phyloP scores from a whole-genome alignment of 2,113 vertebrate species.

The Cercocebus atys region DNA sequence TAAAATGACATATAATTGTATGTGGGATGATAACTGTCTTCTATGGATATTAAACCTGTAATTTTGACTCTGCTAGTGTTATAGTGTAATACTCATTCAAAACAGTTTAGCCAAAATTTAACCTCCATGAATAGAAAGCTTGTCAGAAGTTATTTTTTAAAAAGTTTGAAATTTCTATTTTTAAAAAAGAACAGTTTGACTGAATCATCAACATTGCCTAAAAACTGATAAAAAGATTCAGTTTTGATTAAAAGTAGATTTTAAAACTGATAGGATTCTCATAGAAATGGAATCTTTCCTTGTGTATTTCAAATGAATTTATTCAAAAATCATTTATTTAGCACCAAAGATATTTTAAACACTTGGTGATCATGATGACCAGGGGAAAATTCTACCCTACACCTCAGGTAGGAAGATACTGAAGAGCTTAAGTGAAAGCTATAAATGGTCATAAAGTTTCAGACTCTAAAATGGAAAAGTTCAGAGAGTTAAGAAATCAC shows the following conservation, averaged over 20 bases:
- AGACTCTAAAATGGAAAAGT: slow-evolving; percentile 34
- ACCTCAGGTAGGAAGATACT: neutral
- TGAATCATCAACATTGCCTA: neutral
- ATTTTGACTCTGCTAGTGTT: neutral
- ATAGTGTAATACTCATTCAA: neutral
- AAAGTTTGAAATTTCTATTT: neutral
- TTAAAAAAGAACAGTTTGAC: neutral
- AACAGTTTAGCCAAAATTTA: neutral
- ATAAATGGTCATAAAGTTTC: neutral
- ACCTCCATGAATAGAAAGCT: neutral
- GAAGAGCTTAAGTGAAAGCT: neutral
- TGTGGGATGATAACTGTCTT: neutral
- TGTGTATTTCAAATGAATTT: neutral
- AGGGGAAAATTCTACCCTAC: neutral
- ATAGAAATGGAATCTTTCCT: neutral
- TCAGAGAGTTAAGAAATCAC: slow-evolving; percentile 37
- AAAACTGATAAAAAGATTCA: neutral
- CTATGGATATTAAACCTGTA: neutral
- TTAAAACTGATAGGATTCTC: neutral
- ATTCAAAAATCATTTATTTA: neutral
- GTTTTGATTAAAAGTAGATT: neutral
- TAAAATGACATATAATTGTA: neutral
- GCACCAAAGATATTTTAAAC: neutral
- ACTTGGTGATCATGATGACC: neutral
- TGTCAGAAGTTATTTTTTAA: neutral